Evolutionary conservation across 1,140 invertebrate genomes (phyloP).

Genomic region (Alviniconcha marisindica): DNA sequence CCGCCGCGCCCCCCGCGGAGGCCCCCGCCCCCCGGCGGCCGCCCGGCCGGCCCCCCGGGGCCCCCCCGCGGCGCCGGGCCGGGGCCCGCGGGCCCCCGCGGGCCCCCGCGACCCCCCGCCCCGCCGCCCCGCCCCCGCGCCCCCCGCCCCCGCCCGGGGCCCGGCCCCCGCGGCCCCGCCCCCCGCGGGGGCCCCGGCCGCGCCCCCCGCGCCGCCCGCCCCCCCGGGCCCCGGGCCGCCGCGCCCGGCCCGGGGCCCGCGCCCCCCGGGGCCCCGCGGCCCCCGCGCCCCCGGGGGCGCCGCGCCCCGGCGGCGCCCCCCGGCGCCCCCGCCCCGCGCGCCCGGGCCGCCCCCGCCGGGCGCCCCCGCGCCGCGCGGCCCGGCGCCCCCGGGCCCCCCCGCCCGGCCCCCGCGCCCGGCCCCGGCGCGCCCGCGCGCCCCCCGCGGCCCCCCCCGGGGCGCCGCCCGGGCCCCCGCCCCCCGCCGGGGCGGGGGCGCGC

Average conservation of each 20-base stretch:
- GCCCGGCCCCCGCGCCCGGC: not conserved
- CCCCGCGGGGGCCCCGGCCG: not conserved
- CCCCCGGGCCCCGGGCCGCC: not conserved
- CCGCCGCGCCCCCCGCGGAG: too few species aligned
- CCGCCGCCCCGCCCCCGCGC: constrained; percentile 24
- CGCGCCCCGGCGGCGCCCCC: not conserved
- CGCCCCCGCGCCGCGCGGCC: not conserved
- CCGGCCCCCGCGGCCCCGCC: not conserved
- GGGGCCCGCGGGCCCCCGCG: too few species aligned
- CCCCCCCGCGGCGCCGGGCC: too few species aligned
- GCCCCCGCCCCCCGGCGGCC: too few species aligned
- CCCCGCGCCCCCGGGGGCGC: not conserved
- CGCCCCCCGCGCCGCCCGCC: not conserved
- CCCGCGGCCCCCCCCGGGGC: not conserved
- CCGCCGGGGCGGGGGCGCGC: not conserved
- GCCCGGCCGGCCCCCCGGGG: too few species aligned
- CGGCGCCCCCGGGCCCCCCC: not conserved
- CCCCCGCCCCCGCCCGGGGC: not conserved
- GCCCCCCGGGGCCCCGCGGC: not conserved
- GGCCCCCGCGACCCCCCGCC: constrained; percentile 12
- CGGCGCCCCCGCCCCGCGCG: not conserved
- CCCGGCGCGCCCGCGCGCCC: not conserved
- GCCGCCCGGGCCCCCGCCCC: not conserved
- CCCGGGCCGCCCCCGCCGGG: not conserved
- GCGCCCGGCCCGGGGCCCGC: not conserved